These are phyloP conservation scores for Chloroclystis v-ata DNA, from an alignment of 2,888 invertebrate genomes.

Conservation along the genomic window DNA sequence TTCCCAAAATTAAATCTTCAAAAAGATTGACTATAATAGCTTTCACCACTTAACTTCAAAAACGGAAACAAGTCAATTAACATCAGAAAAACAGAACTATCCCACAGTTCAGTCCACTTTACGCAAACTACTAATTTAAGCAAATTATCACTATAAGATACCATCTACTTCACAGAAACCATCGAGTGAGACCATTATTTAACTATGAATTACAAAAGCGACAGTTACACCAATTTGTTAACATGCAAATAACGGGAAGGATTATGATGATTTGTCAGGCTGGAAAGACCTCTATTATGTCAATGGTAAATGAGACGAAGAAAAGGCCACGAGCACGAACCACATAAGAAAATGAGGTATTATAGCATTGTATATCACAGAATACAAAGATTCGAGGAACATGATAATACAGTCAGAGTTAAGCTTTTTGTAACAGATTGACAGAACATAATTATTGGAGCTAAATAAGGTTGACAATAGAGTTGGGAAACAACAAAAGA, in stretches of 20 bases:
- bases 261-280: constrained; percentile 43
- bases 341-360: constrained; percentile 12
- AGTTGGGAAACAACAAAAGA: constrained; percentile 3
- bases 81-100: constrained; percentile 11
- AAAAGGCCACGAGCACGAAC: constrained; percentile 8
- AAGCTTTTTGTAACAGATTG: neutral
- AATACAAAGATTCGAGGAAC: constrained; percentile 5
- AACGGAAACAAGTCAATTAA: constrained; percentile 13
- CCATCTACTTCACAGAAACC: constrained; percentile 19
- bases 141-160: constrained; percentile 19
- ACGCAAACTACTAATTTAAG: constrained; percentile 16
- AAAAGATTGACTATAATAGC: neutral
- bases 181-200: constrained; percentile 15
- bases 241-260: constrained; percentile 41
- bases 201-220: constrained; percentile 19
- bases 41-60: neutral
- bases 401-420: neutral
- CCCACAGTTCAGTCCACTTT: constrained; percentile 11
- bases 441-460: neutral
- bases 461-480: neutral
- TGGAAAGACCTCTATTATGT: constrained; percentile 47
- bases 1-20: neutral
- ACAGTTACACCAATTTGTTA: constrained; percentile 41
- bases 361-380: constrained; percentile 15
- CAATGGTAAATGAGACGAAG: constrained; percentile 36